Percentiles rank a stretch among this genome's conserved stretches.
phyloP scores from a whole-genome alignment of 2,888 invertebrate genomes.

The Apodemia mormo region DNA sequence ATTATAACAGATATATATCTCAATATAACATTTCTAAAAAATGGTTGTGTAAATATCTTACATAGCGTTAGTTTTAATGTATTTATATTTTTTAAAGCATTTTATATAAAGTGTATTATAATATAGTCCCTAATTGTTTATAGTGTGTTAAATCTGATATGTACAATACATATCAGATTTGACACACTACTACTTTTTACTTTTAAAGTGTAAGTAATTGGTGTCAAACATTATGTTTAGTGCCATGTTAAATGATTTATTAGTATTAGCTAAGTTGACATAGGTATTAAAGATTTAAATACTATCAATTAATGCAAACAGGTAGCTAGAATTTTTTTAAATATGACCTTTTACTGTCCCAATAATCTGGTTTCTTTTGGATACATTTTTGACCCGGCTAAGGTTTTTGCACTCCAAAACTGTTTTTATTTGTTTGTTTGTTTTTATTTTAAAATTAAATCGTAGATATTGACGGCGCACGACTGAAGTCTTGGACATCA shows the following conservation, averaged over 20 bases:
- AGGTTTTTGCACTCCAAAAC: no score
- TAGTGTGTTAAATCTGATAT: constrained; percentile 40
- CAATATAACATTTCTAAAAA: constrained; percentile 22
- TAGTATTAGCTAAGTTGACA: no score
- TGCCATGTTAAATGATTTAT: not conserved
- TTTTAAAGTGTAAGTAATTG: constrained; percentile 51
- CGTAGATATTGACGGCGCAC: no score
- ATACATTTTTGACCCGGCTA: no score
- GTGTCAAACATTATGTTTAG: constrained; percentile 60
- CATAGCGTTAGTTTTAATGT: constrained; percentile 56
- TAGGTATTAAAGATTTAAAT: no score
- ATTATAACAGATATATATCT: constrained; percentile 17
- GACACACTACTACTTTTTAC: constrained; percentile 31
- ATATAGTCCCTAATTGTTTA: constrained; percentile 41
- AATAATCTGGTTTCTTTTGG: no score
- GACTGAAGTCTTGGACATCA: no score
- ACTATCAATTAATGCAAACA: no score
- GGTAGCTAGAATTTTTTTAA: no score
- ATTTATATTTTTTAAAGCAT: constrained; percentile 66
- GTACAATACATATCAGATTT: constrained; percentile 13
- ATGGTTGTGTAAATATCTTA: constrained; percentile 65
- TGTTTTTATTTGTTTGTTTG: no score
- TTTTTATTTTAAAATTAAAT: no score
- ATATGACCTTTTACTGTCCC: no score
- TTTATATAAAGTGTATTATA: constrained; percentile 49